Percentiles rank a stretch among this genome's conserved stretches.
These are phyloP conservation scores for Nipponia nippon DNA, from an alignment of 2,113 vertebrate genomes.

Conservation along the genomic window DNA sequence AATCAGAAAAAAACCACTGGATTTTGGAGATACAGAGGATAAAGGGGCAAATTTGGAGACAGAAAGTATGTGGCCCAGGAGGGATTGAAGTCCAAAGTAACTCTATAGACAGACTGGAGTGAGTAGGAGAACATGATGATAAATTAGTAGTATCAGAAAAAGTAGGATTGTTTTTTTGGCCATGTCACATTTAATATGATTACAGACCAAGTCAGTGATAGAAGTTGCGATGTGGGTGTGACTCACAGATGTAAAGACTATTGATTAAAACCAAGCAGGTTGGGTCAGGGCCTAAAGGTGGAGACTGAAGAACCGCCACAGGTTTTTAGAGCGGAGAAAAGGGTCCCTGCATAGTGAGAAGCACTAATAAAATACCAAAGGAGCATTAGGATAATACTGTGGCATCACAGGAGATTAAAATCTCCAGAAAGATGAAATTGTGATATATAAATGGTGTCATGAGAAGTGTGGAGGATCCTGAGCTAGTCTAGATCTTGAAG, in stretches of 20 bases:
- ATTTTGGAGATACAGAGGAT: neutral
- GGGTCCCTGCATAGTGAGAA: neutral
- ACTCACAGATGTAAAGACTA: neutral
- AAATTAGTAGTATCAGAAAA: neutral
- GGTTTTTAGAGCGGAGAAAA: neutral
- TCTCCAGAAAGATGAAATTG: neutral
- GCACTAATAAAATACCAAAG: neutral
- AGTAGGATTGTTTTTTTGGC: neutral
- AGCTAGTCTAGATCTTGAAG: neutral
- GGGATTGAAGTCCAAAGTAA: neutral
- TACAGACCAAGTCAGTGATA: neutral
- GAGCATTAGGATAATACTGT: neutral
- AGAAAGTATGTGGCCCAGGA: neutral
- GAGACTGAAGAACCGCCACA: neutral
- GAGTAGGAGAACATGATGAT: neutral
- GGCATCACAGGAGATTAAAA: neutral
- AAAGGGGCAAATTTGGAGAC: neutral
- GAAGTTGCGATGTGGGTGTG: neutral
- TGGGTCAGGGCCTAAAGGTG: neutral
- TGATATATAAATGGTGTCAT: neutral
- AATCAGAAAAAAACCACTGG: neutral
- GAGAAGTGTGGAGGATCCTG: neutral
- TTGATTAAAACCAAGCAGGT: neutral
- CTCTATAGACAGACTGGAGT: neutral
- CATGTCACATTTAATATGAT: neutral